These are phyloP conservation scores for Melanostoma scalare DNA, from an alignment of 2,888 invertebrate genomes.

Conservation along the genomic window DNA sequence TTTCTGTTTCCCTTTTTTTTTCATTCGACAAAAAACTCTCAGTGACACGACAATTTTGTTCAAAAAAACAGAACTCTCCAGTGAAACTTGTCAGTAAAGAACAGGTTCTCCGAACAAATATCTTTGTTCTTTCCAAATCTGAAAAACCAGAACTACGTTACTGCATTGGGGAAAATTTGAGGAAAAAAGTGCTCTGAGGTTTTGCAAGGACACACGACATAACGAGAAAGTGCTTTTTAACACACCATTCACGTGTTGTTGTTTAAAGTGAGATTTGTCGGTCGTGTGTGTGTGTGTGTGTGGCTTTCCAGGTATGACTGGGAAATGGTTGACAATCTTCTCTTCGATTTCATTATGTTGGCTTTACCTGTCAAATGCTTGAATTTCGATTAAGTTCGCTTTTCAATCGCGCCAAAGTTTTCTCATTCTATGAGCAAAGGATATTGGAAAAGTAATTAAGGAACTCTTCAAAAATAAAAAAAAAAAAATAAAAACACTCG, in stretches of 20 bases:
- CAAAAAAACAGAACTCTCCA: constrained; percentile 27
- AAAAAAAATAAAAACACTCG: not conserved
- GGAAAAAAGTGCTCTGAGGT: not conserved
- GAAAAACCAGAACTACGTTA: not conserved
- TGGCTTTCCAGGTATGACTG: too few species aligned
- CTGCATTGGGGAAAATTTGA: constrained; percentile 22
- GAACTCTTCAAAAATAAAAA: constrained; percentile 2
- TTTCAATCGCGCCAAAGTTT: too few species aligned
- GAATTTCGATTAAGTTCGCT: too few species aligned
- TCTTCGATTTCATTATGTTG: too few species aligned
- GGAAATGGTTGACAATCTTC: too few species aligned
- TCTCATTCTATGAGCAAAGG: constrained; percentile 4
- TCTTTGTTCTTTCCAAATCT: not conserved
- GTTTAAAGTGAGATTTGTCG: too few species aligned
- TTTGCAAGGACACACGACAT: too few species aligned
- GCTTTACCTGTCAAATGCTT: not conserved
- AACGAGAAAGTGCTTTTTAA: too few species aligned
- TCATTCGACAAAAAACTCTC: too few species aligned
- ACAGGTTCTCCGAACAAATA: constrained; percentile 15
- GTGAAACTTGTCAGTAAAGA: constrained; percentile 30
- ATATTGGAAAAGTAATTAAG: constrained; percentile 32
- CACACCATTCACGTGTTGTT: too few species aligned
- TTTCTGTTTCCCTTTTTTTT: too few species aligned
- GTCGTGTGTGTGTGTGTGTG: too few species aligned
- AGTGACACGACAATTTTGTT: constrained; percentile 53